These are phyloP conservation scores for Rhagologus leucostigma DNA, from an alignment of 2,113 vertebrate species.

Conservation along the genomic window DNA sequence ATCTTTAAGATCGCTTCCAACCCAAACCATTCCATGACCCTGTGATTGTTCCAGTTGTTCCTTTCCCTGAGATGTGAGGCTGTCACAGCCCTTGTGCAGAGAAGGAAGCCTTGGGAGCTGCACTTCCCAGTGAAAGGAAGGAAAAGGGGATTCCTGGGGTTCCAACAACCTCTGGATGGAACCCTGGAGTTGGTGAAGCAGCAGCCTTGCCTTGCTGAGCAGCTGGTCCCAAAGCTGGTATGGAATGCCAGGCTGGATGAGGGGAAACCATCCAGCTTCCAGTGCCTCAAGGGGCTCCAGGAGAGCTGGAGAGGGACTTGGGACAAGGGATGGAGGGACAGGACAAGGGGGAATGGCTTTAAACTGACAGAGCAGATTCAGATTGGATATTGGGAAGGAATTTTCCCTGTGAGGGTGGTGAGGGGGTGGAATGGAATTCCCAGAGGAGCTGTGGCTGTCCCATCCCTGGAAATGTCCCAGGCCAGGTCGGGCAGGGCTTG, in stretches of 20 bases:
- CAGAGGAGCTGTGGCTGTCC: not conserved
- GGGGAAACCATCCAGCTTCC: not conserved
- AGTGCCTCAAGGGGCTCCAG: not conserved
- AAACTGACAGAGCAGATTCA: not conserved
- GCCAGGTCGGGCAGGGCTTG: not conserved
- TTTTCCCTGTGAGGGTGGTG: not conserved
- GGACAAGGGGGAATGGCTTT: not conserved
- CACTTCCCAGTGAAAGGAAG: not conserved
- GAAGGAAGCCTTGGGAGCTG: not conserved
- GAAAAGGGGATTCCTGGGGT: not conserved
- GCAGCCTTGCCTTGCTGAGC: not conserved
- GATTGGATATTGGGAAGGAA: not conserved
- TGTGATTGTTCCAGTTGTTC: not conserved
- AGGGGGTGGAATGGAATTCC: not conserved
- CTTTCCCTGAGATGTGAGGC: not conserved
- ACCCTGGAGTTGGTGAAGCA: not conserved
- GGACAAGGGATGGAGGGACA: not conserved
- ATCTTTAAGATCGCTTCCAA: not conserved
- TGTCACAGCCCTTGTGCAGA: not conserved
- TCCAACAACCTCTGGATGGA: not conserved
- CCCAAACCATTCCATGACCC: not conserved
- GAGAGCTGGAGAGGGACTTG: not conserved
- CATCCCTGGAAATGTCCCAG: not conserved
- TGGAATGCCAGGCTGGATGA: not conserved
- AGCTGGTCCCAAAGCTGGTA: not conserved